Base-by-base conservation (phyloP, 2,888 invertebrate genomes). In the Piscicola geometra region DNA sequence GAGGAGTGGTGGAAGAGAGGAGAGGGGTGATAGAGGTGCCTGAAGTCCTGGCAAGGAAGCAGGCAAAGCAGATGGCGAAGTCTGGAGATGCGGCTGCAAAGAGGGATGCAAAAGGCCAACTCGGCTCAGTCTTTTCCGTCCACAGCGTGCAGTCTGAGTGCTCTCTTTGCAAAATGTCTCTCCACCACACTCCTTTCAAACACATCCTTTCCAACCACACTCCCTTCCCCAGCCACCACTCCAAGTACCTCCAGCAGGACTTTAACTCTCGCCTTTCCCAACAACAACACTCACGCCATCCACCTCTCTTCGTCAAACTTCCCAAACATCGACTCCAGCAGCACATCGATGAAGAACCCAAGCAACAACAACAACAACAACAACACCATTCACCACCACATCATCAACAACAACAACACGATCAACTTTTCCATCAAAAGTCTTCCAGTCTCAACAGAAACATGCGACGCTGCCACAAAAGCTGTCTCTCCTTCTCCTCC, bases 401-500 rank as follows among this genome's bases (percentile, higher is more conserved):
- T 18, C 60, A 25, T 3, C 25, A 9, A 25, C 60, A 21, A 56
- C 60, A 56, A 21, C 60, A 5, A 25, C 21, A 56, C 3, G 12
- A 56, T 3, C 21, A 3, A 25, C 21, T 5, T 21, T 15, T 21
- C 25, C 60, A 56, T 5, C 33, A 30, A 32, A 56, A 73, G n/a
- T 73, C 73, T 35, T 64, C 64, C 30, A 73, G 73, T 64, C 56
- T 73, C 33, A 73, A 64, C 73, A 56, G 73, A 21, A 18, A 28
- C 21, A 18, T 73, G 18, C 60, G n/a, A 0, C 30, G 64, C 18
- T 52, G 15, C 33, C 25, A 32, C 32, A 35, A 28, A 1, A 73
- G 60, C 30, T 73, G 33, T 33, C 36, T 33, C 30, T 73, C 73
- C 1, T 35, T 60, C 35, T 73, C 64, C 36, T 64, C 73, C 2